Evolutionary conservation across 2,797 vertebrate species (phyloP).

Genomic region (Morelia viridis): DNA sequence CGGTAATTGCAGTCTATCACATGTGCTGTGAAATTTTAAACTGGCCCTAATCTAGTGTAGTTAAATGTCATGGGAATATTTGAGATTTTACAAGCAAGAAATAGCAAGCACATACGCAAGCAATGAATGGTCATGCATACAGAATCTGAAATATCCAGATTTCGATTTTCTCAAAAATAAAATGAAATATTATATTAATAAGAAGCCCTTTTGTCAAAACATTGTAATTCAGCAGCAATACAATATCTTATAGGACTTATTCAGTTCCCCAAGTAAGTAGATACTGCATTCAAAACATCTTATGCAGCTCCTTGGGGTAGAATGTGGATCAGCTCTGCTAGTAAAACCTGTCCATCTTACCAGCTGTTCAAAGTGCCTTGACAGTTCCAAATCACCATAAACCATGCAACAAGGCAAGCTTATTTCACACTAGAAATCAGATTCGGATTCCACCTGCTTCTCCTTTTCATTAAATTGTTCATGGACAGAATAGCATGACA

Average conservation of each 20-base stretch:
- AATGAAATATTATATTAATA: neutral
- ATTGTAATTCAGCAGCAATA: slow-evolving; percentile 25
- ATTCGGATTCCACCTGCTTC: slow-evolving; percentile 51
- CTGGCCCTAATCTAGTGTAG: neutral
- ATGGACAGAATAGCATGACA: slow-evolving; percentile 49
- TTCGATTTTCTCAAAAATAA: neutral
- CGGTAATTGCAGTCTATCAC: neutral
- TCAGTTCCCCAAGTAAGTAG: slow-evolving; percentile 40
- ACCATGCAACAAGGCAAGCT: slow-evolving; percentile 33
- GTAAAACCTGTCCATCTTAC: slow-evolving; percentile 42
- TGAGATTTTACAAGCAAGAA: neutral
- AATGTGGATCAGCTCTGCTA: slow-evolving; percentile 33
- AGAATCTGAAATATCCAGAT: neutral
- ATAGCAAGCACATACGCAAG: neutral
- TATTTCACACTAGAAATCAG: slow-evolving; percentile 56
- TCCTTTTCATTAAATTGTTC: slow-evolving; percentile 52
- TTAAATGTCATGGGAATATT: neutral
- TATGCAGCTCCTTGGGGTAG: neutral
- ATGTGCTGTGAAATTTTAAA: neutral
- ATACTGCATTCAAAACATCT: slow-evolving; percentile 13
- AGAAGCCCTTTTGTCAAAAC: slow-evolving; percentile 25
- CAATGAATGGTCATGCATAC: neutral
- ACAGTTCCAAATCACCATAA: slow-evolving; percentile 49
- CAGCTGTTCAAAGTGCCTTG: slow-evolving; percentile 36
- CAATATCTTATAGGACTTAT: neutral